These are phyloP conservation scores for Trachythela sp. DNA, from an alignment of 64 coral and sea anemone genomes.

Conservation along the genomic window DNA sequence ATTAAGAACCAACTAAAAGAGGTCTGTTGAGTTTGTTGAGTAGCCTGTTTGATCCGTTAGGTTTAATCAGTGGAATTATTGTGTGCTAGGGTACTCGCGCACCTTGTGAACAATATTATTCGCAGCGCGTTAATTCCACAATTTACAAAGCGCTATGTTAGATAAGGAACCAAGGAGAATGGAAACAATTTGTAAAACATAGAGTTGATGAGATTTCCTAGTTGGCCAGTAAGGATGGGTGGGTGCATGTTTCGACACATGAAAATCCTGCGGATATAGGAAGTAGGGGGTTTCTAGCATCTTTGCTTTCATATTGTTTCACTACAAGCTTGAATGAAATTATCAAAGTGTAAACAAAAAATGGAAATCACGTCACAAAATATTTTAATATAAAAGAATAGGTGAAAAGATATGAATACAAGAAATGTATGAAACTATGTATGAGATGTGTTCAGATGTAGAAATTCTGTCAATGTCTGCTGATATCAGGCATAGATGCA, in stretches of 20 bases:
- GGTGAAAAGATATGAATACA: no score
- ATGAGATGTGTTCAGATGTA: no score
- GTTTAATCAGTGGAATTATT: background rate
- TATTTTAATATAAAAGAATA: no score
- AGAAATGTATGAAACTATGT: no score
- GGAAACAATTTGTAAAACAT: conserved; percentile 47
- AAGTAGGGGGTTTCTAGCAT: no score
- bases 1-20: background rate
- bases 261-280: conserved; percentile 56
- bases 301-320: no score
- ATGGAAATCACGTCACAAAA: no score
- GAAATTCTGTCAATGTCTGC: no score
- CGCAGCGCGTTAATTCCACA: conserved; percentile 1
- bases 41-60: background rate
- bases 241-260: conserved; percentile 41
- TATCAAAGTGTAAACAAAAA: no score
- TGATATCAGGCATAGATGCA: no score
- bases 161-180: conserved; percentile 34
- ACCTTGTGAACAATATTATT: background rate
- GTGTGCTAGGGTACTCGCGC: conserved; percentile 30
- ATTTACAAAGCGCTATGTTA: conserved; percentile 32
- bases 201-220: conserved; percentile 37
- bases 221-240: conserved; percentile 2
- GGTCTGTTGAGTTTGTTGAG: background rate
- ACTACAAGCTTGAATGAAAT: no score